A percentile compares a stretch with the other conserved stretches of the same genome.
phyloP scores from a whole-genome alignment of 2,113 vertebrate genomes.

The Channa maculata region DNA sequence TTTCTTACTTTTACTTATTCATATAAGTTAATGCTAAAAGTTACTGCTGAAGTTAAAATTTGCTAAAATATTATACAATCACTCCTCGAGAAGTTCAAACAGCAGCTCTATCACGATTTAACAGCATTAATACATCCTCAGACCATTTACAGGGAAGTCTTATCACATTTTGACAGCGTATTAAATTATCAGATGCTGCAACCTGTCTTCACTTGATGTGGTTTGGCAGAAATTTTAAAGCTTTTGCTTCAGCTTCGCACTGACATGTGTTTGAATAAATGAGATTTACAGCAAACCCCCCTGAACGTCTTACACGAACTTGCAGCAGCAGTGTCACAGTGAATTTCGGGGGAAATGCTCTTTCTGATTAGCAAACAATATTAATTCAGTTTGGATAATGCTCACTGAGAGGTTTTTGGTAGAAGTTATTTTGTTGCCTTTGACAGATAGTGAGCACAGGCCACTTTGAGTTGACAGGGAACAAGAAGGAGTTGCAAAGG shows the following conservation, averaged over 20 bases:
- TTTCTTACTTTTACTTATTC: background rate
- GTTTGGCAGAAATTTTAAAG: conserved; percentile 15
- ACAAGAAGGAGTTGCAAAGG: conserved; percentile 17
- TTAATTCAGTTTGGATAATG: conserved; percentile 19
- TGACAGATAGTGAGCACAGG: conserved; percentile 11
- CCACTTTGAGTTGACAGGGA: conserved; percentile 28
- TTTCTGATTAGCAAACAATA: background rate
- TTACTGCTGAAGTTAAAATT: background rate
- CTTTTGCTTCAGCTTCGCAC: conserved; percentile 1
- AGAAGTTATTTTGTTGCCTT: conserved; percentile 17
- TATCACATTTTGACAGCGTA: conserved; percentile 16
- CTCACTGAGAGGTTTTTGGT: background rate
- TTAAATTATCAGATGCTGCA: conserved; percentile 17
- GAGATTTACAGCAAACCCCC: conserved; percentile 2
- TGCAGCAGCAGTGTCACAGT: background rate
- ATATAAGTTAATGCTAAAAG: background rate
- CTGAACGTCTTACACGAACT: conserved; percentile 13
- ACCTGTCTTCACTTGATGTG: conserved; percentile 4
- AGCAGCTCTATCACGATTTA: conserved; percentile 10
- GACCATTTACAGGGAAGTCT: background rate
- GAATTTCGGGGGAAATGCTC: background rate
- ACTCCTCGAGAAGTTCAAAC: background rate
- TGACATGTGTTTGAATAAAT: conserved; percentile 30
- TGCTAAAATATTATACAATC: background rate
- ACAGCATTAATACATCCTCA: conserved; percentile 13